A percentile compares a stretch with the other conserved stretches of the same genome.
phyloP scores from a whole-genome alignment of 2,113 vertebrate genomes.

The Scortum barcoo region DNA sequence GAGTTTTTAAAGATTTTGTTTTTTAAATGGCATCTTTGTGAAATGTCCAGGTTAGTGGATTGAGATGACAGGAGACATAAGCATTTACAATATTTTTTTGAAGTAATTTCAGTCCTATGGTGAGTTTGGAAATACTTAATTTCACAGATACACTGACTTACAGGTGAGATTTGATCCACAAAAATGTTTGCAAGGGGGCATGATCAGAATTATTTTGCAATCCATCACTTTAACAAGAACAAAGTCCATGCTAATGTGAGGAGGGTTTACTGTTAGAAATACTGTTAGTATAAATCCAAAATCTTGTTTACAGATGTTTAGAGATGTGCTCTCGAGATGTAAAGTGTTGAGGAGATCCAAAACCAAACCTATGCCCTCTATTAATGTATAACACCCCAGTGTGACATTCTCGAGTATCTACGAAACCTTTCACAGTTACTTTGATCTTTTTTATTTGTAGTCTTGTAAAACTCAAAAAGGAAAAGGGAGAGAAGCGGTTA shows the following conservation, averaged over 20 bases:
- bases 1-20: conserved; percentile 73
- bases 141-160: conserved; percentile 51
- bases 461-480: conserved; percentile 80
- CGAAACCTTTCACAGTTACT: conserved; percentile 78
- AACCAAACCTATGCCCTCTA: conserved; percentile 72
- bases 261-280: conserved; percentile 43
- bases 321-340: conserved; percentile 69
- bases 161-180: conserved; percentile 55
- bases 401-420: conserved; percentile 81
- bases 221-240: conserved; percentile 61
- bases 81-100: conserved; percentile 70
- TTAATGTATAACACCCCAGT: conserved; percentile 79
- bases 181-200: conserved; percentile 63
- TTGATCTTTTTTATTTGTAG: conserved; percentile 82
- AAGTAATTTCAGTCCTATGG: conserved; percentile 52
- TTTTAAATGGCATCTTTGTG: conserved; percentile 73
- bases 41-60: conserved; percentile 77
- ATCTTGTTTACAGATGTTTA: conserved; percentile 71
- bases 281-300: conserved; percentile 67
- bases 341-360: conserved; percentile 74
- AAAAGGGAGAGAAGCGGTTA: conserved; percentile 58
- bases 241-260: conserved; percentile 18
- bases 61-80: conserved; percentile 71
- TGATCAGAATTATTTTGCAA: conserved; percentile 64
- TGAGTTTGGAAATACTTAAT: conserved; percentile 52